Conservation (phyloP, 1,140 invertebrate species). For the Drosophila gunungcola region DNA sequence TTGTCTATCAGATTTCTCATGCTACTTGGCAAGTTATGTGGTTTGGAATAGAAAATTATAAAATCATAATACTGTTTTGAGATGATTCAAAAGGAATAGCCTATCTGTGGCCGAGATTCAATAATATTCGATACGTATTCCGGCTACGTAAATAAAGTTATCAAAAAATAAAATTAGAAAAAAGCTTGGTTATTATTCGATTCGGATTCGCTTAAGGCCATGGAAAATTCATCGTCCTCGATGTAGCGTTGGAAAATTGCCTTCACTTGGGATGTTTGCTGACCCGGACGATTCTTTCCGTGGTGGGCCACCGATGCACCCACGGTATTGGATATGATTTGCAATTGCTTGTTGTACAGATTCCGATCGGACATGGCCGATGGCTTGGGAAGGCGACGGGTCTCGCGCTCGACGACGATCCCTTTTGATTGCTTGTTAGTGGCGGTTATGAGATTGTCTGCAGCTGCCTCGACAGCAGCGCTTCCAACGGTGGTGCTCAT, state of each 20-base stretch:
- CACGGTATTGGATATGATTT: conserved; percentile 77
- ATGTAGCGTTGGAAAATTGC: conserved; percentile 63
- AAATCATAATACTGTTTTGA: neutral
- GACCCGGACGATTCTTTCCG: conserved; percentile 22
- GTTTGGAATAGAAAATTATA: neutral
- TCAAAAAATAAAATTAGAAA: conserved; percentile 22
- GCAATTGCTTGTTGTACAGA: conserved; percentile 77
- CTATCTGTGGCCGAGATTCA: conserved; percentile 1
- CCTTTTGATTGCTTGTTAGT: conserved; percentile 46
- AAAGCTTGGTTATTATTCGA: conserved; percentile 12
- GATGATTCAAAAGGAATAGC: neutral
- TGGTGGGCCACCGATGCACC: conserved; percentile 13
- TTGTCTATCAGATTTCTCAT: neutral
- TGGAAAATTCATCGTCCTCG: conserved; percentile 61
- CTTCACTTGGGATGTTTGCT: conserved; percentile 32
- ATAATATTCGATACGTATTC: conserved; percentile 18
- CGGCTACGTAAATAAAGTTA: conserved; percentile 28
- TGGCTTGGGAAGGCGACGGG: conserved; percentile 60
- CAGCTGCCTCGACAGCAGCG: conserved; percentile 9
- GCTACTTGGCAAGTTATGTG: neutral
- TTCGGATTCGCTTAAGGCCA: conserved; percentile 33
- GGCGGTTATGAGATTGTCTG: conserved; percentile 11
- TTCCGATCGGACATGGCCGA: conserved; percentile 66
- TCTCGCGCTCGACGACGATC: conserved; percentile 46
- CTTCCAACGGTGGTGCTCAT: conserved; percentile 13